A percentile compares a stretch with the other conserved stretches of the same genome.
Conservation (phyloP, 2,113 vertebrate species). For the Barnardius zonarius region DNA sequence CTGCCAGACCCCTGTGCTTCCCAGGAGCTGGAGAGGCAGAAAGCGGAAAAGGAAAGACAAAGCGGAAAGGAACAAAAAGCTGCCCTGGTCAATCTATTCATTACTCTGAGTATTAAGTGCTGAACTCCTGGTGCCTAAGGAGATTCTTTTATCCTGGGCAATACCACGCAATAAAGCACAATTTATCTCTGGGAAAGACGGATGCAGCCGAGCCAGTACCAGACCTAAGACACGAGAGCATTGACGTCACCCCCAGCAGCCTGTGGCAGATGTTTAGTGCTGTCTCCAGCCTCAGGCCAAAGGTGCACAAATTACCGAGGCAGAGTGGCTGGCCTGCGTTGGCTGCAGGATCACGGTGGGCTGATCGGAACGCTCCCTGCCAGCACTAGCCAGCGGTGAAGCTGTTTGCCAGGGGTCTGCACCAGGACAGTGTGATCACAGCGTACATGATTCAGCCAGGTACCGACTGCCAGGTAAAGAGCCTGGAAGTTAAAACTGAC, state of each 20-base stretch:
- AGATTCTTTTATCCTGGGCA: not conserved
- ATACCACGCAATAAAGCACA: not conserved
- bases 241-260: not conserved
- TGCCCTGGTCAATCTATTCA: not conserved
- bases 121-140: not conserved
- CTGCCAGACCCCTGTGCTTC: not conserved
- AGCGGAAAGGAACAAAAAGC: not conserved
- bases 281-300: not conserved
- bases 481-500: not conserved
- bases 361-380: not conserved
- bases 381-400: not conserved
- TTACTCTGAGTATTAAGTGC: not conserved
- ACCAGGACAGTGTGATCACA: fast-evolving
- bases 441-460: not conserved
- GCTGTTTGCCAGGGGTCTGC: not conserved
- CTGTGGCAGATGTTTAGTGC: not conserved
- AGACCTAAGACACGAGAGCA: not conserved
- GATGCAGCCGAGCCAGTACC: not conserved
- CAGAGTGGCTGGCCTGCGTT: not conserved
- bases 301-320: not conserved
- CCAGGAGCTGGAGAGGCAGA: not conserved
- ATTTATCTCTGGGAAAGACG: not conserved
- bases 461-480: not conserved
- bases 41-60: not conserved
- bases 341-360: not conserved